phyloP scores from a whole-genome alignment of 2,888 invertebrate species.

The Hypena proboscidalis region DNA sequence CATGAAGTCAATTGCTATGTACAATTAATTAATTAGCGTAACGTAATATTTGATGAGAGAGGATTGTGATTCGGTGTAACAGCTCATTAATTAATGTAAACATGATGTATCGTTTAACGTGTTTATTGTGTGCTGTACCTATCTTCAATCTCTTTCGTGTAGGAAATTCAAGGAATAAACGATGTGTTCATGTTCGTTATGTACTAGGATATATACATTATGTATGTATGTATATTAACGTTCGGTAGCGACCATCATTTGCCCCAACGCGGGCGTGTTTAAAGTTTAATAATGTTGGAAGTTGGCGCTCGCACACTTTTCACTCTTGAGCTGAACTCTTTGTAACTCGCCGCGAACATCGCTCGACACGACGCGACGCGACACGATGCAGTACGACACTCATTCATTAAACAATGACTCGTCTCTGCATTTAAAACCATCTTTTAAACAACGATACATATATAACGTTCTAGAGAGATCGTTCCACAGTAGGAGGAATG shows the following conservation, averaged over 20 bases:
- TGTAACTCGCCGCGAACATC: constrained; percentile 1
- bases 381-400: not conserved
- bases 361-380: not conserved
- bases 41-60: not conserved
- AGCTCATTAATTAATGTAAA: constrained; percentile 3
- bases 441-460: no score
- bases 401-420: not conserved
- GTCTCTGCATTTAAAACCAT: no score
- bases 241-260: not conserved
- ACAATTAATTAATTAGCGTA: no score
- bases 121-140: not conserved
- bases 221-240: not conserved
- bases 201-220: not conserved
- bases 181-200: not conserved
- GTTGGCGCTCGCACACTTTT: constrained; percentile 15
- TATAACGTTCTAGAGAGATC: no score
- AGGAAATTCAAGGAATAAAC: not conserved
- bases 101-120: not conserved
- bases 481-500: no score
- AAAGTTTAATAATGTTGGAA: constrained; percentile 23
- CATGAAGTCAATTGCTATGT: no score
- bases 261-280: constrained; percentile 11
- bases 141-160: not conserved
- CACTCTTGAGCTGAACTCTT: constrained; percentile 12
- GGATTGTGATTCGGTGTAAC: not conserved